phyloP scores from a whole-genome alignment of 2,888 invertebrate genomes.

The Nemotelus nigrinus region DNA sequence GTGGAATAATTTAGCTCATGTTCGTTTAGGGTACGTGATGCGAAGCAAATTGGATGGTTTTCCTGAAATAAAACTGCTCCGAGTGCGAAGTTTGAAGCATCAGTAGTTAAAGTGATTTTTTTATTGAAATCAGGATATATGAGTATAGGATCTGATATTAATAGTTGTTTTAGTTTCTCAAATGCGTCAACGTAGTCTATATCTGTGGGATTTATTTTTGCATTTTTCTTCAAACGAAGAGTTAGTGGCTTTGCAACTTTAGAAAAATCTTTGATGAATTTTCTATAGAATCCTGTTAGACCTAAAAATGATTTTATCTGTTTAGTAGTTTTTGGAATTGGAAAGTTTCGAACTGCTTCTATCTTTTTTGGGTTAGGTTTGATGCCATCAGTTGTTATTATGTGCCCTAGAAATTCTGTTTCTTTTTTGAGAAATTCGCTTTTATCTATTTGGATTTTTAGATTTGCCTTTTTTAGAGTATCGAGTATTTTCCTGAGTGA shows the following conservation, averaged over 20 bases:
- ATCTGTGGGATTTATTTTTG: constrained; percentile 2
- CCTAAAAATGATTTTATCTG: constrained; percentile 7
- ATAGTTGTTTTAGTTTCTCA: neutral
- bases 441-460: constrained; percentile 54
- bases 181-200: neutral
- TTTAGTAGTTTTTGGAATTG: constrained; percentile 4
- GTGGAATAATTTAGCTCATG: neutral
- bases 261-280: constrained; percentile 7
- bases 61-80: constrained; percentile 54
- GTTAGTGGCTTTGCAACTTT: constrained; percentile 6
- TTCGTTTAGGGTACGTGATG: neutral
- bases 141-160: constrained; percentile 12
- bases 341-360: neutral
- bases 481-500: constrained; percentile 52
- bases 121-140: neutral
- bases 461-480: constrained; percentile 50
- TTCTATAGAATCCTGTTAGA: neutral
- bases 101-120: neutral
- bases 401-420: constrained; percentile 54
- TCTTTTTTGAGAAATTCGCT: constrained; percentile 7
- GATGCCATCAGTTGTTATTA: constrained; percentile 56
- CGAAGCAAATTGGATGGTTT: constrained; percentile 40
- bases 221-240: neutral
- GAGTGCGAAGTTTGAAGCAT: constrained; percentile 4
- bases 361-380: constrained; percentile 56